Evolutionary conservation across 2,888 invertebrate genomes (phyloP), one percentile per base, ranked within the genome.

Genomic region (Ectemnius continuus): DNA sequence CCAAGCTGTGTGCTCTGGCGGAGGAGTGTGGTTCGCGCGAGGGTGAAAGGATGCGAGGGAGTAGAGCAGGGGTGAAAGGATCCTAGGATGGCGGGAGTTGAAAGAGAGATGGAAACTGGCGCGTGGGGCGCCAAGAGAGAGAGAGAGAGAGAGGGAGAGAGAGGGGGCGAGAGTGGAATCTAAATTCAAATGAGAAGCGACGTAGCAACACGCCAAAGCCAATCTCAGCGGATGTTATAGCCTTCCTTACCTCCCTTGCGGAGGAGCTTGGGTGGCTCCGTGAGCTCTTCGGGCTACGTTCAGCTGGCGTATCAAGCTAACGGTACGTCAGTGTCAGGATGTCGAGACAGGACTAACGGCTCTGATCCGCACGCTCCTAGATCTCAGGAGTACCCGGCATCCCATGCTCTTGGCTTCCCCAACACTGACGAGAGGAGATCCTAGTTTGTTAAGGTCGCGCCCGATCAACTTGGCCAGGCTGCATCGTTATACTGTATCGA

Each of bases 161-260:
- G 57, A 67, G 66, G 45, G 72, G 52, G 74, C 76, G 78, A 77
- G 81, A 80, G 85, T 78, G 77, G 85, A 88, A 88, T 89, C 87
- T 88, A 89, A 88, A 89, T 89, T 89, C 88, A 88, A 89, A 89
- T 88, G 87, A 88, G 87, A 83, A 79, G 83, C 82, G 84, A 84
- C 84, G 83, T 83, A 84, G 80, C 81, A 81, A 85, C 83, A 83
- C 77, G 83, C 76, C 78, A 78, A 79, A 87, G 83, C 83, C 87
- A 88, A 88, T 88, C 86, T 86, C 87, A 77, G 83, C 70, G 78
- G 78, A 81, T 86, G 86, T 88, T 87, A 87, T 83, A 83, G 82
- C 80, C 68, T 81, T 74, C 81, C 80, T 78, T 79, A 59, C 78
- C 73, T 61, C 71, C 73, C 70, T 78, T 57, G 62, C 70, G 64